Evolutionary conservation across 2,113 vertebrate species (phyloP), one percentile per base, ranked within the genome.

Genomic region (Emydura subglobosa): DNA sequence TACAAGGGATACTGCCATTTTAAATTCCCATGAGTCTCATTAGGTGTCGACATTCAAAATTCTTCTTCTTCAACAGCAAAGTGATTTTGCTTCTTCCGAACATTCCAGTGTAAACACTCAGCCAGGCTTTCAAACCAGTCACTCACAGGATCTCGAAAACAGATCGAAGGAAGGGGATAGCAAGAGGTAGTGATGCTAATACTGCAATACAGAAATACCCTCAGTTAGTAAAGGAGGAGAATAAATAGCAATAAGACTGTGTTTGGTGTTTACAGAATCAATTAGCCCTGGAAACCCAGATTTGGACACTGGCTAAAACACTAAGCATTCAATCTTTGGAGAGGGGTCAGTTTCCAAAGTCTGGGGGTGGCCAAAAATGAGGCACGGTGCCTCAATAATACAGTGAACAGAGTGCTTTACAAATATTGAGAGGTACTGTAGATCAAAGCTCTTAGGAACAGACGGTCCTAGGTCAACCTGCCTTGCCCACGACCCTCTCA

Each of bases 111-210:
- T 89, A 99, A 97, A 92, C 99, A 99, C 97, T 99, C 97, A 0
- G 98, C 99, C 91, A 99, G 92, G 97, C 99, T 99, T 95, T 99
- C 98, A 10, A 99, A 99, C 99, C 99, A 99, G 98, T 99, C 99
- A 5, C 98, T 98, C 85, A 99, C 98, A 0, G 99, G 98, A 61
- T 99, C 98, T 10, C 93, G 98, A 96, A 98, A 98, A 42, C 99
- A 99, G 97, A 99, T 98, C 9, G 98, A 99, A 61, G 99, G 99
- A 14, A 99, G 98, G 2, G 99, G 99, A 96, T 99, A 99, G 97
- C 99, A 98, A 54, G 99, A 99, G 97, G 99, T 99, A 92, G 99
- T 99, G 97, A 99, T 99, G 98, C 98, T 99, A 95, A 99, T 98
- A 86, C 99, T 99, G 98, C 2, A 88, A 95, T 76, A 92, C 61